Percentiles rank a stretch among this genome's conserved stretches.
These are phyloP conservation scores for Semotilus atromaculatus DNA, from an alignment of 2,797 vertebrate genomes.

Conservation along the genomic window DNA sequence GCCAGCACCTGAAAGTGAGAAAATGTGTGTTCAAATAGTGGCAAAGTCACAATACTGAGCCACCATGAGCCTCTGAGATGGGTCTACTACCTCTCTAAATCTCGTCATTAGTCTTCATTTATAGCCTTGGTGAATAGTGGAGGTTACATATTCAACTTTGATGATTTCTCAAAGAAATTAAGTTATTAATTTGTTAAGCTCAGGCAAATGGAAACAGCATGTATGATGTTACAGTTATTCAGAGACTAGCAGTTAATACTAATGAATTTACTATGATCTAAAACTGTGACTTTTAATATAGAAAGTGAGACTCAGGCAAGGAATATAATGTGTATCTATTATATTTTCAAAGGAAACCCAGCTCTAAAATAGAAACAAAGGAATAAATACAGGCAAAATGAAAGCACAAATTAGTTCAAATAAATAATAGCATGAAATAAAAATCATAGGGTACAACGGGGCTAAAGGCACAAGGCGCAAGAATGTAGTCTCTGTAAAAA, in stretches of 20 bases:
- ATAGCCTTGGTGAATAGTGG: slow-evolving; percentile 27
- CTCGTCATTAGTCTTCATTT: slow-evolving; percentile 48
- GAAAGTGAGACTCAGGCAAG: slow-evolving; percentile 1
- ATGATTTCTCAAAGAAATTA: background rate
- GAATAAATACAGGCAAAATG: background rate
- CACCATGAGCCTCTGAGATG: slow-evolving; percentile 35
- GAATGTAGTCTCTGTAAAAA: background rate
- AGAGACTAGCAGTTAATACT: slow-evolving; percentile 2
- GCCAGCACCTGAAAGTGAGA: slow-evolving; percentile 67
- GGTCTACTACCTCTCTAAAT: background rate
- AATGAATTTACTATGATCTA: background rate
- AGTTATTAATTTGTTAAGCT: slow-evolving; percentile 30
- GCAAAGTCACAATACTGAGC: slow-evolving; percentile 48
- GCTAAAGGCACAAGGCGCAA: background rate
- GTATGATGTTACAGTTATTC: slow-evolving; percentile 22
- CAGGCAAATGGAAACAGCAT: slow-evolving; percentile 21
- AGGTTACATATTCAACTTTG: background rate
- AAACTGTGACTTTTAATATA: background rate
- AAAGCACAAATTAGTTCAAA: background rate
- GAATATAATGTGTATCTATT: slow-evolving; percentile 10
- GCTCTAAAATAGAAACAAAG: background rate
- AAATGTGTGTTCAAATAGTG: slow-evolving; percentile 61
- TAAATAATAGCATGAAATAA: background rate
- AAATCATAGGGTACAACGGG: background rate
- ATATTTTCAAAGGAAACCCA: background rate